phyloP scores from a whole-genome alignment of 2,113 vertebrate genomes.

The Aldabrachelys gigantea region DNA sequence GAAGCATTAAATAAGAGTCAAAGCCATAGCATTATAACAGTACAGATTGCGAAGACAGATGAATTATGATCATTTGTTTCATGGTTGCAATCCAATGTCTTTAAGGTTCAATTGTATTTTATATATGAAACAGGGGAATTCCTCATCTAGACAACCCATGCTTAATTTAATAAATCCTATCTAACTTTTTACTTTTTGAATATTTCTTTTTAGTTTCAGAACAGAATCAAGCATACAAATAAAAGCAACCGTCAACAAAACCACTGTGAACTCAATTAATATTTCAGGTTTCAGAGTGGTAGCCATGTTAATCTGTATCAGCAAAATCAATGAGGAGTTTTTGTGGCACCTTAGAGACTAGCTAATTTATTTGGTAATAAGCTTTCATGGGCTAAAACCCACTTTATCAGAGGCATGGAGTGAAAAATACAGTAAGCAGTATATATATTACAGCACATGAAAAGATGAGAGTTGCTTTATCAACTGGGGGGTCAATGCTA shows the following conservation, averaged over 20 bases:
- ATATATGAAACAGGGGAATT: not conserved
- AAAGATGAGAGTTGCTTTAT: too few relatives aligned
- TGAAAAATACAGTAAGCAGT: too few relatives aligned
- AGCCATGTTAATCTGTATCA: too few relatives aligned
- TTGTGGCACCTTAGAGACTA: too few relatives aligned
- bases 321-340: too few relatives aligned
- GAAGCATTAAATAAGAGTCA: not conserved
- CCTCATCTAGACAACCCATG: not conserved
- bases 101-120: not conserved
- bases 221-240: not conserved
- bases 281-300: not conserved
- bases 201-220: constrained; percentile 14
- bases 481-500: too few relatives aligned
- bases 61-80: not conserved
- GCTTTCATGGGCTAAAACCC: too few relatives aligned
- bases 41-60: not conserved
- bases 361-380: too few relatives aligned
- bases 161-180: not conserved
- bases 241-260: constrained; percentile 22
- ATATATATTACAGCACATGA: too few relatives aligned
- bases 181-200: not conserved
- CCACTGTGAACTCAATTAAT: constrained; percentile 57
- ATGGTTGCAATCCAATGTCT: not conserved
- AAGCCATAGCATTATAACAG: not conserved
- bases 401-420: too few relatives aligned